These are phyloP conservation scores for Andrena chrysosceles DNA, from an alignment of 2,888 invertebrate species.

Conservation along the genomic window DNA sequence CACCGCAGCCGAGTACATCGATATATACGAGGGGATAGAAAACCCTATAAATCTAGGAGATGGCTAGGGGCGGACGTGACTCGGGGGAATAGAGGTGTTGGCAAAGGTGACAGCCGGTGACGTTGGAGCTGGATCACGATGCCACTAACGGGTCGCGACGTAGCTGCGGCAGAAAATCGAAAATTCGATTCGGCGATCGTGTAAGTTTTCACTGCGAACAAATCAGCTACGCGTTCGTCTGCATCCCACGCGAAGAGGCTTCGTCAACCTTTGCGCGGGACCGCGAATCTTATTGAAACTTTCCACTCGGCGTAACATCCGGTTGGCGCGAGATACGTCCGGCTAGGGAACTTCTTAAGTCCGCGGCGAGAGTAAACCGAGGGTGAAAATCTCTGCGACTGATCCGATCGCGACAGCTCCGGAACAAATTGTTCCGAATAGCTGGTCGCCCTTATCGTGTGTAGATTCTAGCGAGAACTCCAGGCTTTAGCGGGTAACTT, in stretches of 20 bases:
- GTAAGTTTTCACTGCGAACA: conserved; percentile 67
- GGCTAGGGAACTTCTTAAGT: conserved; percentile 33
- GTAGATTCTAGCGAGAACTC: neutral
- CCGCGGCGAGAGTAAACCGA: conserved; percentile 19
- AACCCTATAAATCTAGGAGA: conserved; percentile 41
- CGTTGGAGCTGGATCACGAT: conserved; percentile 29
- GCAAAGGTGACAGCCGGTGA: conserved; percentile 49
- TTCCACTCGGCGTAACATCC: conserved; percentile 54
- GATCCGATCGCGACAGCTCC: conserved; percentile 45
- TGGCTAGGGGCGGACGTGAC: conserved; percentile 22
- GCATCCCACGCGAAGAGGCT: conserved; percentile 31
- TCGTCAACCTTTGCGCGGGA: conserved; percentile 47
- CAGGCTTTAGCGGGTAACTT: neutral
- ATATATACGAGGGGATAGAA: conserved; percentile 13
- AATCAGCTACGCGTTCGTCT: conserved; percentile 40
- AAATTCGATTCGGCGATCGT: conserved; percentile 69
- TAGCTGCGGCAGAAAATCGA: conserved; percentile 50
- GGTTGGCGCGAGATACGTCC: conserved; percentile 7
- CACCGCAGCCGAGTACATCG: conserved; percentile 20
- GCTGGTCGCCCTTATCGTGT: neutral
- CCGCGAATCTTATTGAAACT: conserved; percentile 74
- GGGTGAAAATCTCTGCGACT: conserved; percentile 17
- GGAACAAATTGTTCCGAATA: conserved; percentile 40
- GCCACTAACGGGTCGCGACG: conserved; percentile 22
- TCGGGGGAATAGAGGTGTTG: conserved; percentile 45